Conservation (phyloP, 2,888 invertebrate species). For the Agrenia bidenticulata region DNA sequence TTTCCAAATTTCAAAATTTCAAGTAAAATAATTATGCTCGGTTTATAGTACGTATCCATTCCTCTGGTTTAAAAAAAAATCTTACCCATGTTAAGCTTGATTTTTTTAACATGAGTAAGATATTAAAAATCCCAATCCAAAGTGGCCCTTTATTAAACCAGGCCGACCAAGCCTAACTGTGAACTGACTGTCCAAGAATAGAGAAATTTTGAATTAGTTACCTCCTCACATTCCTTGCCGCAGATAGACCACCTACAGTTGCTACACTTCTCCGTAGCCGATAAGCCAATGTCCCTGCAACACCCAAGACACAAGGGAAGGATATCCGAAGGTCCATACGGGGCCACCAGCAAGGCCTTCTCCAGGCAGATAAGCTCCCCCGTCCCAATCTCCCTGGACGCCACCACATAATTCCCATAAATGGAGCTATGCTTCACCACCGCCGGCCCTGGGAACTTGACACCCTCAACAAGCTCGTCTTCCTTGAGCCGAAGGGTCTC, state of each 20-base stretch:
- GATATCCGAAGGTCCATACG: constrained; percentile 33
- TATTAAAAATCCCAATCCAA: too few species aligned
- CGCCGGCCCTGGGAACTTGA: constrained; percentile 36
- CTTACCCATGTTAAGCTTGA: background rate
- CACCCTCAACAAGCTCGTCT: background rate
- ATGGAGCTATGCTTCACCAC: constrained; percentile 28
- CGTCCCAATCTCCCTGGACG: constrained; percentile 30
- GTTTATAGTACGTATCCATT: too few species aligned
- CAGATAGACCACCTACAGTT: constrained; percentile 40
- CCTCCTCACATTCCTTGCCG: constrained; percentile 33
- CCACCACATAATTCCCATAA: constrained; percentile 43
- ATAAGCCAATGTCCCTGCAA: constrained; percentile 32
- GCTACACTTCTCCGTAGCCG: constrained; percentile 25
- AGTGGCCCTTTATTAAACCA: too few species aligned
- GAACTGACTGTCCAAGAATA: too few species aligned
- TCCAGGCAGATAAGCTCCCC: constrained; percentile 38
- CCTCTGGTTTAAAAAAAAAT: too few species aligned
- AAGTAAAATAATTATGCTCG: too few species aligned
- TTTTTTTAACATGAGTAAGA: background rate
- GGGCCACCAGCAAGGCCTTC: constrained; percentile 23
- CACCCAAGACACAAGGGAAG: constrained; percentile 36
- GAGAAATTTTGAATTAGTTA: constrained; percentile 10
- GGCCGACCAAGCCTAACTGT: too few species aligned
- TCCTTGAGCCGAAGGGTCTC: background rate
- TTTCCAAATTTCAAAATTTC: too few species aligned